Evolutionary conservation across 2,797 vertebrate species (phyloP), one percentile per base, ranked within the genome.

Genomic region (Tadarida brasiliensis): DNA sequence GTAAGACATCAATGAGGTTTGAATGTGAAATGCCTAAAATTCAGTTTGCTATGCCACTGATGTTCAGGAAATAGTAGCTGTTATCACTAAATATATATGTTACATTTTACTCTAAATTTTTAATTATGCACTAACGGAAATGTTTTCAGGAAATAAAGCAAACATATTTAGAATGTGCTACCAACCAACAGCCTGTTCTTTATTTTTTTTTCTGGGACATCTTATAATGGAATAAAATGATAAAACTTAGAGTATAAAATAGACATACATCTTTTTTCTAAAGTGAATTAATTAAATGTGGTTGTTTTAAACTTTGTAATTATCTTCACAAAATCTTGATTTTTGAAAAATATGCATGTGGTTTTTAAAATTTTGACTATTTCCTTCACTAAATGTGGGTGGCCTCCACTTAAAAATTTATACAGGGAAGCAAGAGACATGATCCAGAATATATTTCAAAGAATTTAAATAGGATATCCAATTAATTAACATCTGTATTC

Each of bases 401-500:
- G 84, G 94, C 76, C 81, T 93, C 15, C 47, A 22, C 39, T 88
- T 89, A 96, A 96, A 94, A 82, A 96, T 68, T 93, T 94, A 77
- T 89, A 67, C 33, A 82, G 63, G 68, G 33, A 87, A 95, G 54
- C n/a, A 67, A 15, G 77, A 95, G 76, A 91, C 76, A 96, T 93
- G 57, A 95, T 93, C 44, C 54, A 67, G 88, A 96, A 95, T 95
- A 33, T 90, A 93, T 96, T 96, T 94, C 78, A 90, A 92, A 77
- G 68, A 94, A 95, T 90, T 97, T 93, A 95, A 93, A 86, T 90
- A 93, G 14, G n/a, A 95, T 95, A 86, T 94, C 11, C 82, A 93
- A 97, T 91, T 96, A 97, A 94, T 96, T 97, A 94, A 88, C 96
- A 97, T 95, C 90, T 97, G 81, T 44, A 67, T 94, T 96, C 93